Conservation (phyloP, 2,113 vertebrate genomes). For the Salvelinus fontinalis region DNA sequence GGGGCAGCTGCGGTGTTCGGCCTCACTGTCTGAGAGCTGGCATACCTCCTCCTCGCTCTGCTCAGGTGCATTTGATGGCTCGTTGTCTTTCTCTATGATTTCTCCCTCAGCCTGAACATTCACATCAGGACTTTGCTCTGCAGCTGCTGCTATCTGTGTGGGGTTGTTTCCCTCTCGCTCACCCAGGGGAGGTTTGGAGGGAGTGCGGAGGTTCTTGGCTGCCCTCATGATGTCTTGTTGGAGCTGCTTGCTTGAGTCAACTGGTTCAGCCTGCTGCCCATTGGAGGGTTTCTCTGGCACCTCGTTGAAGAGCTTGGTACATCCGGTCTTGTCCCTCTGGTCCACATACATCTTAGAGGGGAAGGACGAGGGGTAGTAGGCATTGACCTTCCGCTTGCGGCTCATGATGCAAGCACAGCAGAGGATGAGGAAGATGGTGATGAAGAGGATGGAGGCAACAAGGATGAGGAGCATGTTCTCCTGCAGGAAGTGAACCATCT, state of each 20-base stretch:
- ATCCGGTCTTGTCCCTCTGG: conserved; percentile 80
- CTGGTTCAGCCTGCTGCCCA: conserved; percentile 56
- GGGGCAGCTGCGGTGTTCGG: conserved; percentile 12
- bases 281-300: conserved; percentile 72
- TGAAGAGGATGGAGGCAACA: conserved; percentile 75
- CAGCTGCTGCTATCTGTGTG: conserved; percentile 26
- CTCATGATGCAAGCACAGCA: conserved; percentile 81
- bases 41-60: conserved; percentile 35
- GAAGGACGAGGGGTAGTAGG: conserved; percentile 91
- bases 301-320: conserved; percentile 76
- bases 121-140: conserved; percentile 33
- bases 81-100: conserved; percentile 47
- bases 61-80: conserved; percentile 38
- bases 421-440: conserved; percentile 78
- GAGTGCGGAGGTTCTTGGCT: conserved; percentile 83
- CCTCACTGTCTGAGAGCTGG: conserved; percentile 25
- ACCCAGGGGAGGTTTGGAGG: conserved; percentile 49
- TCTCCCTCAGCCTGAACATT: conserved; percentile 18
- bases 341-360: conserved; percentile 93
- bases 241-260: conserved; percentile 80
- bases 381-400: conserved; percentile 82
- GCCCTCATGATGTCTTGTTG: conserved; percentile 86
- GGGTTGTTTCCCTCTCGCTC: conserved; percentile 28
- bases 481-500: conserved; percentile 79
- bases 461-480: conserved; percentile 83